A percentile compares a stretch with the other conserved stretches of the same genome.
Conservation (phyloP, 2,113 vertebrate species). For the Megaceryle torquata region DNA sequence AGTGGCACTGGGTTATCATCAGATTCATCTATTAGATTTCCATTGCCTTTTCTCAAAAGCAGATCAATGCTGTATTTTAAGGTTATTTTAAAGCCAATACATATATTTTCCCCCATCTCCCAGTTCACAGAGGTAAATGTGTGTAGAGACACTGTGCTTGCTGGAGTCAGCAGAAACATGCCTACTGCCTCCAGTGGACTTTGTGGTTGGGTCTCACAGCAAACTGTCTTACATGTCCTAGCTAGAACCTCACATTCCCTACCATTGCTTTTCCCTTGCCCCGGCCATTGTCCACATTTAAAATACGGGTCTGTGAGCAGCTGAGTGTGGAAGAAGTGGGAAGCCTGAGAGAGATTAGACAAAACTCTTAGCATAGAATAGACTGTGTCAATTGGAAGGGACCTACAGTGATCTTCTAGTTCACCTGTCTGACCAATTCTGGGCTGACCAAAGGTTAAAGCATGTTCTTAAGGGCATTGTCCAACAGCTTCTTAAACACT, state of each 20-base stretch:
- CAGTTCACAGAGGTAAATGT: background rate
- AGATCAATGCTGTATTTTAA: background rate
- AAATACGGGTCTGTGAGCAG: background rate
- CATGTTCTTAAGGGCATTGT: no score
- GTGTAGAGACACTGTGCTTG: background rate
- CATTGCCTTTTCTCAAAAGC: background rate
- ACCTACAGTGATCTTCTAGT: background rate
- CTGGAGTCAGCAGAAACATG: background rate
- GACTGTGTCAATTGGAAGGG: background rate
- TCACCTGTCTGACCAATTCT: background rate
- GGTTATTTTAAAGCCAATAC: background rate
- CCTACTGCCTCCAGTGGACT: background rate
- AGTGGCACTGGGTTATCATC: background rate
- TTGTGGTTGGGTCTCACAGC: background rate
- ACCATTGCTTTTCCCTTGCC: background rate
- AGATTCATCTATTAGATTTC: background rate
- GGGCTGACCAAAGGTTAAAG: background rate
- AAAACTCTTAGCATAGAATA: background rate
- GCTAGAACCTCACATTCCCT: background rate
- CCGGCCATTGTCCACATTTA: background rate
- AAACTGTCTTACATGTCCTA: background rate
- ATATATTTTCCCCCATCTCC: fast-evolving
- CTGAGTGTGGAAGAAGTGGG: background rate
- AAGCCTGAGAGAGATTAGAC: background rate
- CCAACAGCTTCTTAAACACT: background rate